Base-by-base conservation (phyloP, 2,888 invertebrate species). In the Tachina lurida region DNA sequence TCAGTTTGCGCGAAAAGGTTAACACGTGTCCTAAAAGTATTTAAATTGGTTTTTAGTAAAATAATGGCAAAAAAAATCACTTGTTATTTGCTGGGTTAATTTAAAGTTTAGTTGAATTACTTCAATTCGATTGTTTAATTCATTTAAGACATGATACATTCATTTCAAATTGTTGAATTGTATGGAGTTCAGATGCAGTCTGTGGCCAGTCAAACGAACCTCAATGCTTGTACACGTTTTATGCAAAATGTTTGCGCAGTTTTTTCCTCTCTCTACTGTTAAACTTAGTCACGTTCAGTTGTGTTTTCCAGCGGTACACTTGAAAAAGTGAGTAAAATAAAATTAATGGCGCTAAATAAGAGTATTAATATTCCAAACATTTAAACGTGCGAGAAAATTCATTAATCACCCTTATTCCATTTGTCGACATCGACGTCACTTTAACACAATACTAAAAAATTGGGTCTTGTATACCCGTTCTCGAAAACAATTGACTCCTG, bases 1-100 rank as follows among this genome's bases (percentile, higher is more conserved):
- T 74, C 73, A 82, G 43, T 70, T 78, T 70, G 31, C 31, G 17
- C 19, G 17, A 63, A 85, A 85, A 85, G 85, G 85, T 85, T 82
- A 85, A 82, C 85, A 85, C 85, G 77, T 82, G 85, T 78, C 62
- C 75, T 49, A 56, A 70, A 70, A 75, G 47, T 70, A 81, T 82
- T 82, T 68, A 75, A 81, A 68, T 54, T 52, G 54, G 17, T 43
- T 31, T 62, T 68, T 54, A 31, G 67, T 31, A 47, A 1, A 10
- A 49, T 47, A 15, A 56, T 13, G 8, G 31, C 31, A 9, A 45
- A n/a, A 67, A 71, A 45, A 80, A 80, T 41, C 78, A 79, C 85
- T 82, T 83, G 79, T 76, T 77, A 47, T 22, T 22, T 67, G 58
- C 10, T 56, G 56, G 10, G 15, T 62, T 68, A 41, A 65, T 73